A percentile compares a stretch with the other conserved stretches of the same genome.
phyloP scores from a whole-genome alignment of 2,797 vertebrate genomes.

The Bovichtus diacanthus region DNA sequence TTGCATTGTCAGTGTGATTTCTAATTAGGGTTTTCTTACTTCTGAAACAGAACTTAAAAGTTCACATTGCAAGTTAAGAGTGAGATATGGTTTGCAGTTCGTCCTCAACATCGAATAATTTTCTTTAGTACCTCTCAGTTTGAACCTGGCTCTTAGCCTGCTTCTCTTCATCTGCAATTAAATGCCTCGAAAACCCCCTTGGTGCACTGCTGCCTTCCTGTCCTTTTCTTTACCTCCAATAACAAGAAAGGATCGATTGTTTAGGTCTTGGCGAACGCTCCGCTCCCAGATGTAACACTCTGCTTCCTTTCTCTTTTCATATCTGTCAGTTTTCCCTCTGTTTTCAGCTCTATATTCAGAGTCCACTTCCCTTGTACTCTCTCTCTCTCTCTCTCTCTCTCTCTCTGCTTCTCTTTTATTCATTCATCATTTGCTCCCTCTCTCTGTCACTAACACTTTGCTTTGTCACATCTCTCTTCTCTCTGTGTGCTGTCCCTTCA shows the following conservation, averaged over 20 bases:
- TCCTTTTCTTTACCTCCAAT: constrained; percentile 58
- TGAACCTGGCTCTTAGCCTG: constrained; percentile 50
- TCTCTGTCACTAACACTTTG: constrained; percentile 36
- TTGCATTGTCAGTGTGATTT: background rate
- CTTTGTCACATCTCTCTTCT: constrained; percentile 47
- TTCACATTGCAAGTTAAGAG: background rate
- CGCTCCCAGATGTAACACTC: constrained; percentile 70
- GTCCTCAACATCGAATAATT: constrained; percentile 13
- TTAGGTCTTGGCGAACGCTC: constrained; percentile 67
- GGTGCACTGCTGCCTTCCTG: constrained; percentile 70
- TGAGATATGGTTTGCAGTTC: constrained; percentile 7
- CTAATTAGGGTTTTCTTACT: background rate
- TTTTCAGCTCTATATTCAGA: constrained; percentile 34
- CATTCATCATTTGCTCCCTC: constrained; percentile 49
- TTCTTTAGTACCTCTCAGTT: constrained; percentile 27
- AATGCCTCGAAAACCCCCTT: constrained; percentile 69
- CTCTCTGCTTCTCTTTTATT: constrained; percentile 49
- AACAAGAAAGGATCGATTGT: constrained; percentile 79
- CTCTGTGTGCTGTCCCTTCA: constrained; percentile 42
- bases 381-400: constrained; percentile 13
- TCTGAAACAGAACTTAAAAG: background rate
- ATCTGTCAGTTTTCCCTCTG: constrained; percentile 46
- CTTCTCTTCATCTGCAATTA: constrained; percentile 51
- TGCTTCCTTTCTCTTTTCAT: constrained; percentile 57
- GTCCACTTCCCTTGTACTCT: constrained; percentile 8